phyloP scores from a whole-genome alignment of 37 sponge, comb jelly and placozoan genomes.

The Eunapius fragilis region DNA sequence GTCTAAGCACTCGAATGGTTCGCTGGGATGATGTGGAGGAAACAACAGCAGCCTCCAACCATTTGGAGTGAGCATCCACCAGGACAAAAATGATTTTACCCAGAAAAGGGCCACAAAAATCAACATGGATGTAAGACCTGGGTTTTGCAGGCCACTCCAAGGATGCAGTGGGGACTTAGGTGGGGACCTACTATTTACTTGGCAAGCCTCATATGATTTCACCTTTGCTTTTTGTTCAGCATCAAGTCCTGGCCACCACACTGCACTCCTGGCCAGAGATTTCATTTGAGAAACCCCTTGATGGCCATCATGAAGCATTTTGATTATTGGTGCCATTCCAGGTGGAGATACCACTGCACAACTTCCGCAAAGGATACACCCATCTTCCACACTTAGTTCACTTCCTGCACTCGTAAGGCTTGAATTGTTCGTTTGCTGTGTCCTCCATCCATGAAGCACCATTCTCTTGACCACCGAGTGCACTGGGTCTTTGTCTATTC shows the following conservation, averaged over 20 bases:
- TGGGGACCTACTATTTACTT: constrained; percentile 5
- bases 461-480: not conserved
- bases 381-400: constrained; percentile 10
- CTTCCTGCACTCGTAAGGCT: constrained; percentile 1
- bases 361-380: constrained; percentile 27
- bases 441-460: not conserved
- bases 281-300: constrained; percentile 25
- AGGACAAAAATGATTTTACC: constrained; percentile 35
- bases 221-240: not conserved
- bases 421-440: not conserved
- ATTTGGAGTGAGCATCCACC: constrained; percentile 35
- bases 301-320: not conserved
- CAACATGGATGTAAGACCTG: constrained; percentile 26
- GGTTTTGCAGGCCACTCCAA: constrained; percentile 40
- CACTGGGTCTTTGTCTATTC: constrained; percentile 31
- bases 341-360: constrained; percentile 3
- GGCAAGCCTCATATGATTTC: not conserved
- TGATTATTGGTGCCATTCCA: too few species aligned
- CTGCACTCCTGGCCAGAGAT: constrained; percentile 13
- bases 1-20: constrained; percentile 20
- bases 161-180: constrained; percentile 18
- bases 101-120: constrained; percentile 19
- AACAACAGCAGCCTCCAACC: constrained; percentile 24
- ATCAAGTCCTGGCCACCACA: constrained; percentile 57
- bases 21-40: constrained; percentile 12